Conservation (phyloP, 1,140 invertebrate species). For the Drosophila bipectinata region DNA sequence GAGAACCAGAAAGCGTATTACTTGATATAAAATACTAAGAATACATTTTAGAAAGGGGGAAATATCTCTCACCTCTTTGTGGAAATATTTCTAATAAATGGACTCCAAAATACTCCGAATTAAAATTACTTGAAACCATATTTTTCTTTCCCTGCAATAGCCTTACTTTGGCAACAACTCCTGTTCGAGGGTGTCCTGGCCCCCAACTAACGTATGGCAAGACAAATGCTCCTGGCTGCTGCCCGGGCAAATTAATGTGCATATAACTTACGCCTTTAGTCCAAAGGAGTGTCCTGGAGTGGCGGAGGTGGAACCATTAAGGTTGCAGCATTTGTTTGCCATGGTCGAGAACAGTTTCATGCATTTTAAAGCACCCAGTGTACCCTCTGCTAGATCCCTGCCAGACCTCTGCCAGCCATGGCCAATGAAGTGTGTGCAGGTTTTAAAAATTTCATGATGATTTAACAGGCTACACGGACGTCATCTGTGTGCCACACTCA, state of each 20-base stretch:
- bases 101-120: background rate
- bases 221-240: constrained; percentile 74
- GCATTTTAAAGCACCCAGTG: constrained; percentile 67
- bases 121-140: background rate
- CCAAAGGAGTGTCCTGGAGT: constrained; percentile 16
- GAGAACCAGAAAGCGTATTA: background rate
- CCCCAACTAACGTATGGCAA: constrained; percentile 56
- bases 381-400: background rate
- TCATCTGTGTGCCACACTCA: constrained; percentile 35
- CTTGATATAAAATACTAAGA: background rate
- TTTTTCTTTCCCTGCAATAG: constrained; percentile 14
- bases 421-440: constrained; percentile 75
- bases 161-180: constrained; percentile 28
- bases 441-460: constrained; percentile 75
- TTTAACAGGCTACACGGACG: constrained; percentile 64
- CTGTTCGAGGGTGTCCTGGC: constrained; percentile 12
- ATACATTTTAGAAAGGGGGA: background rate
- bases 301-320: constrained; percentile 41
- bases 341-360: constrained; percentile 49
- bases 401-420: constrained; percentile 19
- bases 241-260: constrained; percentile 75
- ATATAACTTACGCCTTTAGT: constrained; percentile 77
- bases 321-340: constrained; percentile 69
- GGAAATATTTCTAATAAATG: too few relatives aligned
- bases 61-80: background rate